These are phyloP conservation scores for Lycia hirtaria DNA, from an alignment of 2,888 invertebrate genomes.

Conservation along the genomic window DNA sequence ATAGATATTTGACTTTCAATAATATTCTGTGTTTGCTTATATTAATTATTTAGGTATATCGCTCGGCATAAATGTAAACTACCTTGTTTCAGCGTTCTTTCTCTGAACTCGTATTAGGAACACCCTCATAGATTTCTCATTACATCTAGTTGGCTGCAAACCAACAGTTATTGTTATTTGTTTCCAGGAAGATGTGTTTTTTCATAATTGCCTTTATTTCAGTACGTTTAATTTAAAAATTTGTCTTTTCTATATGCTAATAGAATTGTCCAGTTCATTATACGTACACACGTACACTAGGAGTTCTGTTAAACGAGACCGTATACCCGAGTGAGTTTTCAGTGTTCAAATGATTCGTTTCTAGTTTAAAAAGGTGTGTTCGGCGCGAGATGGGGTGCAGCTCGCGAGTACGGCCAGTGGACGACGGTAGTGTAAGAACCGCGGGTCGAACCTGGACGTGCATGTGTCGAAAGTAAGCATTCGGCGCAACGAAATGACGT, in stretches of 20 bases:
- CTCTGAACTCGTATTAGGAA: slow-evolving; percentile 42
- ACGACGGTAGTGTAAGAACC: no score
- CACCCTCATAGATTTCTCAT: slow-evolving; percentile 52
- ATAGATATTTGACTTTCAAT: no score
- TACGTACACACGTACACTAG: slow-evolving; percentile 5
- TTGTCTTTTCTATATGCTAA: slow-evolving; percentile 32
- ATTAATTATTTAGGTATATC: neutral
- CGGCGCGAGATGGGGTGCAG: no score
- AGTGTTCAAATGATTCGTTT: no score
- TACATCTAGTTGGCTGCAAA: slow-evolving; percentile 62
- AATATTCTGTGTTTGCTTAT: neutral
- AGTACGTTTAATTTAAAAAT: slow-evolving; percentile 48
- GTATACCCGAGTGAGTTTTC: slow-evolving; percentile 36
- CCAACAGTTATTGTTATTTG: slow-evolving; percentile 75
- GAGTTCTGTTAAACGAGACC: no score
- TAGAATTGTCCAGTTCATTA: slow-evolving; percentile 3
- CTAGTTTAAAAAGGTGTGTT: no score
- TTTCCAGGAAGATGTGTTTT: slow-evolving; percentile 59
- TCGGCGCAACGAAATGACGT: no score
- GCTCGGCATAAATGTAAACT: no score
- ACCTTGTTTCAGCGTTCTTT: slow-evolving; percentile 2
- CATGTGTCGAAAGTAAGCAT: no score
- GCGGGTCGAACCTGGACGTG: no score
- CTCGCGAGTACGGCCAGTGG: no score
- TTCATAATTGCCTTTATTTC: slow-evolving; percentile 54